A percentile compares a stretch with the other conserved stretches of the same genome.
Conservation (phyloP, 2,888 invertebrate genomes). For the Steinernema hermaphroditum region DNA sequence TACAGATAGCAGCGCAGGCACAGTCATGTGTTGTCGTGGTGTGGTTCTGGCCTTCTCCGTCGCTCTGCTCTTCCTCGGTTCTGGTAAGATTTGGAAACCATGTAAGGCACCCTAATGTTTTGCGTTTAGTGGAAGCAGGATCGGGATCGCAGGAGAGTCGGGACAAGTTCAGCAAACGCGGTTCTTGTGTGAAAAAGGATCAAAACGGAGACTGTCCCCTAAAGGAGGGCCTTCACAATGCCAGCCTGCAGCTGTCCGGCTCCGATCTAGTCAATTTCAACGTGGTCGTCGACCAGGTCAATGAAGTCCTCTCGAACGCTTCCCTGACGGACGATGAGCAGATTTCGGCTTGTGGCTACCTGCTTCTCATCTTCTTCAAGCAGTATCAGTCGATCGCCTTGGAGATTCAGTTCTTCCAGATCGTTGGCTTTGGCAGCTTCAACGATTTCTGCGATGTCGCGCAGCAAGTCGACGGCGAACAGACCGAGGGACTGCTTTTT, state of each 20-base stretch:
- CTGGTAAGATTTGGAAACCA: too few species aligned
- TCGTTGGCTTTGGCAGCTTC: neutral
- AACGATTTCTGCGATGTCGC: conserved; percentile 1
- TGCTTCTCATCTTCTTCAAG: neutral
- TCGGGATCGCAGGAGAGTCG: neutral
- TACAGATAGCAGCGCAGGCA: too few species aligned
- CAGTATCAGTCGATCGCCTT: neutral
- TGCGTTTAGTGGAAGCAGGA: neutral
- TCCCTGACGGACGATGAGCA: neutral
- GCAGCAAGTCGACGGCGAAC: neutral
- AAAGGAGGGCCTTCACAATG: neutral
- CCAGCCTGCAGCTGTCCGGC: neutral
- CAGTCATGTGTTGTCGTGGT: too few species aligned
- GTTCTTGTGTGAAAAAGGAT: neutral
- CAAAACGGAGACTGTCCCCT: neutral
- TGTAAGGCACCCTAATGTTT: too few species aligned
- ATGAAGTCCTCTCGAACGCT: neutral
- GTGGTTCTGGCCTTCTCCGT: too few species aligned
- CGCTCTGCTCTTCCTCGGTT: too few species aligned
- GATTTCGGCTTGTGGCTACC: neutral
- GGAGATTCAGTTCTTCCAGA: neutral
- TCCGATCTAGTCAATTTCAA: neutral
- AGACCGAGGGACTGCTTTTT: neutral
- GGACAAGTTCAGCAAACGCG: neutral
- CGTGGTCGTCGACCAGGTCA: neutral